phyloP scores from a whole-genome alignment of 2,797 vertebrate species.

The Pelodytes ibericus region DNA sequence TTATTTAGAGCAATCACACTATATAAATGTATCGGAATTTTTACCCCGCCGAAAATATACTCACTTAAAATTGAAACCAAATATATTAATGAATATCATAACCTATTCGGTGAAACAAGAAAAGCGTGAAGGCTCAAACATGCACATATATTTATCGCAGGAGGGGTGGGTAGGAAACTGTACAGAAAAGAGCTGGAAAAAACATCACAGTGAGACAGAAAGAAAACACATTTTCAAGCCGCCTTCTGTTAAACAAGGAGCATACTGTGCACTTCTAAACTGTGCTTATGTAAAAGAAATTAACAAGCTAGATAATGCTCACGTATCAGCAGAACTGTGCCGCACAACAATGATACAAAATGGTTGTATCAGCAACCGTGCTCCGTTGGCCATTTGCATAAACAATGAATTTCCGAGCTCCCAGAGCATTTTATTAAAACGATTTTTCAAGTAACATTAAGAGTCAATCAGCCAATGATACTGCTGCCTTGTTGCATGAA shows the following conservation, averaged over 20 bases:
- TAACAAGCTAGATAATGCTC: slow-evolving; percentile 24
- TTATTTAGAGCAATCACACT: too few relatives aligned
- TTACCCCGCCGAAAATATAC: too few relatives aligned
- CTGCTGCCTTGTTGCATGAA: neutral
- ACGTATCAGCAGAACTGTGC: slow-evolving; percentile 25
- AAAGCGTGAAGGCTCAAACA: too few relatives aligned
- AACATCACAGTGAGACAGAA: too few relatives aligned
- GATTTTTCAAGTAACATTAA: slow-evolving; percentile 26
- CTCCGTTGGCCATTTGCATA: neutral
- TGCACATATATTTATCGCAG: too few relatives aligned
- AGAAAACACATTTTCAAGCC: too few relatives aligned
- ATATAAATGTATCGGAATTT: too few relatives aligned
- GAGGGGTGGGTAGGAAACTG: too few relatives aligned
- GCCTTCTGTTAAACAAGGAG: slow-evolving; percentile 1
- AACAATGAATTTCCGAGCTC: neutral
- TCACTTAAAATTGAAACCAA: too few relatives aligned
- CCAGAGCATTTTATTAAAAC: slow-evolving; percentile 43
- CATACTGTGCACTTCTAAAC: neutral
- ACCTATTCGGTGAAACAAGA: too few relatives aligned
- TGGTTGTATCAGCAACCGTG: slow-evolving; percentile 1
- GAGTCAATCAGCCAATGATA: slow-evolving; percentile 3
- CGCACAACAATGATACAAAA: slow-evolving; percentile 25
- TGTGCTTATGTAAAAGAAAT: slow-evolving; percentile 3
- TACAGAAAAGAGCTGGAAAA: too few relatives aligned
- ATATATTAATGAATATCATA: too few relatives aligned